Conservation (phyloP, 2,888 invertebrate species). For the Linnaemya vulpina region DNA sequence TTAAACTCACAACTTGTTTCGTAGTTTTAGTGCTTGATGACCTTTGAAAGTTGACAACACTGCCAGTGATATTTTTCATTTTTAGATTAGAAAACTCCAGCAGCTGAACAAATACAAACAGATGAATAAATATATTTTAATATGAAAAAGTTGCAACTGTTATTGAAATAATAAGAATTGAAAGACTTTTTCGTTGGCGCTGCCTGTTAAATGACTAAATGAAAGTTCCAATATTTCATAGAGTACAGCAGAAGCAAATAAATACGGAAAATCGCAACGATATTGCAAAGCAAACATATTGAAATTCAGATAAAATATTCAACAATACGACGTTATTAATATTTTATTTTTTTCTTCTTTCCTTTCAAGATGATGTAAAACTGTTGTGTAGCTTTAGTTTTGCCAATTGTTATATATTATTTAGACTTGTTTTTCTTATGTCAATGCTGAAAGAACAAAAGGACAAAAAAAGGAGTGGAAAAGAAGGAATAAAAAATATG, state of each 20-base stretch:
- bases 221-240: background rate
- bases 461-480: background rate
- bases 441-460: slow-evolving; percentile 18
- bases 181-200: background rate
- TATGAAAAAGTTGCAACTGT: no score
- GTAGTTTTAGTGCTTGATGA: no score
- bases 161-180: background rate
- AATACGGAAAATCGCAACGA: slow-evolving; percentile 10
- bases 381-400: slow-evolving; percentile 19
- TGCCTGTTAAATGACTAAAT: background rate
- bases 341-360: slow-evolving; percentile 26
- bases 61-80: no score
- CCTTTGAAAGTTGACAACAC: no score
- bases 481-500: background rate
- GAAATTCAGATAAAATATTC: slow-evolving; percentile 32
- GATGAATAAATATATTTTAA: no score
- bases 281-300: slow-evolving; percentile 9
- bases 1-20: no score
- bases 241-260: background rate
- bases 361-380: slow-evolving; percentile 53
- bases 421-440: background rate
- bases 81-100: no score
- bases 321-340: slow-evolving; percentile 3
- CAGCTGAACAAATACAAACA: background rate
- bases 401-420: slow-evolving; percentile 38